These are phyloP conservation scores for Globicephala melas DNA, from an alignment of 2,113 vertebrate species.

Conservation along the genomic window DNA sequence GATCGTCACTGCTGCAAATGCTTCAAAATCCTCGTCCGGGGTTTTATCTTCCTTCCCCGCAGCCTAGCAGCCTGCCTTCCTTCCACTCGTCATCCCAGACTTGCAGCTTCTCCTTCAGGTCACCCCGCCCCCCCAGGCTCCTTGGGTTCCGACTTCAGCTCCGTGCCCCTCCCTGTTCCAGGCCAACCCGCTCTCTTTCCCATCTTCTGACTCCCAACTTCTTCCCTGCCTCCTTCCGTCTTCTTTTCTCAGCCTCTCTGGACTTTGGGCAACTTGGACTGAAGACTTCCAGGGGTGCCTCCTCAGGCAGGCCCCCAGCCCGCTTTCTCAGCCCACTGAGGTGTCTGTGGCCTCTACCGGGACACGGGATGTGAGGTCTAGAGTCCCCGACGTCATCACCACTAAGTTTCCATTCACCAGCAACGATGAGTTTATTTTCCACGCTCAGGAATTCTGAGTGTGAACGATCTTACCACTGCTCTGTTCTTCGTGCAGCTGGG, in stretches of 20 bases:
- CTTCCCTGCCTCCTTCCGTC: neutral
- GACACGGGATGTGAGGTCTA: neutral
- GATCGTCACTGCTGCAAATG: neutral
- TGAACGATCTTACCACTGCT: constrained; percentile 41
- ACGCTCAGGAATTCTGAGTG: constrained; percentile 46
- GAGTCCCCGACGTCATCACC: neutral
- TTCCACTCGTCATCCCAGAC: neutral
- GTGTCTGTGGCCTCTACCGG: neutral
- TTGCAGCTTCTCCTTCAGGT: neutral
- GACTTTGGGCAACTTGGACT: neutral
- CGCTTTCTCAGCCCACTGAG: neutral
- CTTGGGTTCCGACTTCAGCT: neutral
- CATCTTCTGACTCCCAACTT: neutral
- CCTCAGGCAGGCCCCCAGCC: too few species aligned
- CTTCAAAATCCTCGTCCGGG: too few species aligned
- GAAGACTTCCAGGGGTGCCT: neutral
- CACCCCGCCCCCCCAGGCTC: neutral
- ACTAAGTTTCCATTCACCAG: constrained; percentile 7
- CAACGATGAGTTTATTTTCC: constrained; percentile 48
- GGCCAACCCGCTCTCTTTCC: neutral
- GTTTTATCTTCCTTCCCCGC: neutral
- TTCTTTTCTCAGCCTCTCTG: neutral
- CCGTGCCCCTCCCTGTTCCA: neutral
- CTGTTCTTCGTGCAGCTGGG: constrained; percentile 60
- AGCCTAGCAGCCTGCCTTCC: neutral